Base-by-base conservation (phyloP, 2,888 invertebrate species). In the Serripes groenlandicus region DNA sequence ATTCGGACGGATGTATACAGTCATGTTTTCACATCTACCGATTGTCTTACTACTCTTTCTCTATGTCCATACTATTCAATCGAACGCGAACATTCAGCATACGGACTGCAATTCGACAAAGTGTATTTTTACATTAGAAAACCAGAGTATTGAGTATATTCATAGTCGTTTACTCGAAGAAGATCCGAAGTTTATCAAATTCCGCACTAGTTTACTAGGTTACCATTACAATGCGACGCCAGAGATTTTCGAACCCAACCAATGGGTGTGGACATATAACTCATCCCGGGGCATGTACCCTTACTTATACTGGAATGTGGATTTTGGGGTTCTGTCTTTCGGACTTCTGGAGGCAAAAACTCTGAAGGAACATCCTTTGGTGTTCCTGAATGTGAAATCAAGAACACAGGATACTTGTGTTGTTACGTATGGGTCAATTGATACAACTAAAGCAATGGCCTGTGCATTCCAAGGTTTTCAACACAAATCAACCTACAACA, bases 241-340 rank as follows among this genome's bases (percentile, higher is more conserved):
- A 0, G 42, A 66, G 3, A 58, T 71, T 18, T 81, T 84, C 42
- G 30, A 71, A 34, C 84, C 81, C 2, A 34, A 23, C 0, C 26
- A 75, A 26, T 84, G 80, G 84, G 77, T 81, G 15, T 81, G 84
- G 84, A 84, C 84, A 4, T 84, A 75, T 62, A 60, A 34, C 3
- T 56, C 84, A 1, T 71, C 71, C 4, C 42, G 28, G 0, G 80
- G 72, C 34, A 56, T 37, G 21, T 78, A 78, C 42, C 84, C 84
- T 3, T 84, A 78, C 42, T 37, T 81, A 21, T 54, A 70, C 11
- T 81, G 77, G 81, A 75, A 78, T n/a, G 35, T 78, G 7, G 81
- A 84, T 60, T 76, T 64, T 35, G 75, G 72, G n/a, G 18, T 84
- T 7, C 54, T 81, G 23, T 80, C 80, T 18, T 84, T 84, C 68